These are phyloP conservation scores for Petrosia ficiformis DNA, from an alignment of 37 sponge, comb jelly and placozoan species.

Conservation along the genomic window DNA sequence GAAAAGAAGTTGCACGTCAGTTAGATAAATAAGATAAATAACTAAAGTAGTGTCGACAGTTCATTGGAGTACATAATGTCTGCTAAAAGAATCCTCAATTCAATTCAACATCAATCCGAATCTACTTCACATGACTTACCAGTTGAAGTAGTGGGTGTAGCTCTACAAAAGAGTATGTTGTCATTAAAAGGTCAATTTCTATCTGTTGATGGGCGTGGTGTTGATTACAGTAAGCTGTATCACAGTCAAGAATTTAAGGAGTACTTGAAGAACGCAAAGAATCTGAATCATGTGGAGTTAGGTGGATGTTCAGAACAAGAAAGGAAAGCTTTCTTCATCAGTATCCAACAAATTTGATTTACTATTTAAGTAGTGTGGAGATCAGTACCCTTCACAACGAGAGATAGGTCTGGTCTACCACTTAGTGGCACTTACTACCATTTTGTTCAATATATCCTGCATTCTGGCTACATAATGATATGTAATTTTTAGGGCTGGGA, in stretches of 20 bases:
- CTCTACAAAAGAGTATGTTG: constrained; percentile 68
- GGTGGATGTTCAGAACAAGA: constrained; percentile 17
- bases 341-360: no score
- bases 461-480: no score
- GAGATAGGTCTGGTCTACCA: no score
- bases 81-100: not conserved
- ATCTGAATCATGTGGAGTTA: constrained; percentile 43
- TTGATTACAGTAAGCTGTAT: constrained; percentile 55
- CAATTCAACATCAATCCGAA: not conserved
- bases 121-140: constrained; percentile 9
- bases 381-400: no score
- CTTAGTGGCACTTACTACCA: no score
- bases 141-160: constrained; percentile 15
- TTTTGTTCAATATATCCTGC: no score
- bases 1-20: constrained; percentile 25
- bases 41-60: no score
- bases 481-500: no score
- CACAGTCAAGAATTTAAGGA: constrained; percentile 46
- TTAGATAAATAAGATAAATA: constrained; percentile 7
- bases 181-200: constrained; percentile 62
- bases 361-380: no score
- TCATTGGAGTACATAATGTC: not conserved
- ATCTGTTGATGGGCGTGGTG: constrained; percentile 65
- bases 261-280: constrained; percentile 14
- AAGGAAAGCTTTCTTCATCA: constrained; percentile 82